These are phyloP conservation scores for Branchinecta lindahli DNA, from an alignment of 1,140 invertebrate genomes.

Conservation along the genomic window DNA sequence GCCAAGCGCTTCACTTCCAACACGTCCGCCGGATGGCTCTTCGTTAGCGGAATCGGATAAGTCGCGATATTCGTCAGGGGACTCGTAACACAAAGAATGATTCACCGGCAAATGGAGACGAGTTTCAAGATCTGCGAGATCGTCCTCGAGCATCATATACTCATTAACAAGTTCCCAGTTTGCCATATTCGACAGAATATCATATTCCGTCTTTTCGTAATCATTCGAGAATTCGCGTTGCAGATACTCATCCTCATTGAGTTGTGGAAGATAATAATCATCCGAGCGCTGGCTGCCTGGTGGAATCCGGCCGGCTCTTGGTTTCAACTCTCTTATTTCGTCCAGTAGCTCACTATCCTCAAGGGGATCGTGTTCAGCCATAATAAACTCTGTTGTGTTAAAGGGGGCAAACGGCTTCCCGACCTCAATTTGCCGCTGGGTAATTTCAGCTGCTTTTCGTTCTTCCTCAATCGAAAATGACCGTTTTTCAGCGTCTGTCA, in stretches of 20 bases:
- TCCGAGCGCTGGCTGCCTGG: background rate
- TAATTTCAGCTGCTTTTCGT: background rate
- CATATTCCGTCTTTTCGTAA: background rate
- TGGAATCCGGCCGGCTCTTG: background rate
- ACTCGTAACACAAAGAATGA: background rate
- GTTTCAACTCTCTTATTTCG: background rate
- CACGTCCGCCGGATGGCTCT: no score
- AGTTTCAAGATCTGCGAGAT: background rate
- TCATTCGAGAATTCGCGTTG: background rate
- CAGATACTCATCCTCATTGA: slow-evolving; percentile 6
- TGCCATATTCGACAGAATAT: slow-evolving; percentile 1
- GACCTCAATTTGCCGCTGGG: background rate
- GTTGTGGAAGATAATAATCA: background rate
- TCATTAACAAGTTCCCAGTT: background rate
- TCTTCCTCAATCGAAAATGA: background rate
- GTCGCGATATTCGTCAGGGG: no score
- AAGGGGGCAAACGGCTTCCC: slow-evolving; percentile 1
- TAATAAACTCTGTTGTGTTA: background rate
- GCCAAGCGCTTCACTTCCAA: background rate
- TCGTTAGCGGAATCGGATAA: no score
- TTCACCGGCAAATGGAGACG: background rate
- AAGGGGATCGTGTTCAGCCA: background rate
- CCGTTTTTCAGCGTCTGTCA: background rate
- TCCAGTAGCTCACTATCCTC: background rate
- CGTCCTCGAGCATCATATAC: background rate